Base-by-base conservation (phyloP, 2,888 invertebrate genomes). In the Orchesella flavescens region DNA sequence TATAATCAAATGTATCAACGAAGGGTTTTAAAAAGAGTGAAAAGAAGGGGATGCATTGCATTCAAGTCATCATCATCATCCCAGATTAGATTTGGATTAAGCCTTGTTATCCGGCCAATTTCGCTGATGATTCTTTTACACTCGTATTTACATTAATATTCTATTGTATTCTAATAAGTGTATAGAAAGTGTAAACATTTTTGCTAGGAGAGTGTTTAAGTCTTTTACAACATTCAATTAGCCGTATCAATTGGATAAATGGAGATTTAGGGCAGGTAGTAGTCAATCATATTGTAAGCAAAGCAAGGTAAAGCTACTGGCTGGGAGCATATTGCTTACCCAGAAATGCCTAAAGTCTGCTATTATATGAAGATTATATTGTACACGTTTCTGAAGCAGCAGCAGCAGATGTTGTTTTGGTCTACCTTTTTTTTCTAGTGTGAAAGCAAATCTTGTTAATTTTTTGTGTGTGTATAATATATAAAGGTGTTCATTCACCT, bases 221-320 rank as follows among this genome's bases (percentile, higher is more conserved):
- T 49, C 21, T 43, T 76, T 77, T 83, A 77, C 55, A 59, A 21
- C 23, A 72, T 43, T 83, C 83, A 83, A 83, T 83, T 83, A 83
- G 83, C 72, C 83, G 77, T 77, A 83, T 83, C 83, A 83, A 83
- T 83, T 49, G 77, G 66, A 77, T 83, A 83, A 66, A 73, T 44
- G 82, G 76, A 72, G 57, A 76, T 77, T 71, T 69, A 61, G 71
- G 73, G 46, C 73, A 80, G 3, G 46, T 23, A 19, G 24, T 5
- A 12, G 13, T 63, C 24, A 12, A 12, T 23, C 55, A 7, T 46
- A 55, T 55, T 15, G 24, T 24, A 61, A 23, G 24, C 21, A 24
- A 61, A 23, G 24, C 21, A 24, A 24, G 10, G 21, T 57, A 57
- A 23, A 61, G 24, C 13, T 7, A 44, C 12, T 44, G 9, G 7